These are phyloP conservation scores for Alcedo quadribrachys DNA, from an alignment of 2,797 vertebrate genomes.

Conservation along the genomic window DNA sequence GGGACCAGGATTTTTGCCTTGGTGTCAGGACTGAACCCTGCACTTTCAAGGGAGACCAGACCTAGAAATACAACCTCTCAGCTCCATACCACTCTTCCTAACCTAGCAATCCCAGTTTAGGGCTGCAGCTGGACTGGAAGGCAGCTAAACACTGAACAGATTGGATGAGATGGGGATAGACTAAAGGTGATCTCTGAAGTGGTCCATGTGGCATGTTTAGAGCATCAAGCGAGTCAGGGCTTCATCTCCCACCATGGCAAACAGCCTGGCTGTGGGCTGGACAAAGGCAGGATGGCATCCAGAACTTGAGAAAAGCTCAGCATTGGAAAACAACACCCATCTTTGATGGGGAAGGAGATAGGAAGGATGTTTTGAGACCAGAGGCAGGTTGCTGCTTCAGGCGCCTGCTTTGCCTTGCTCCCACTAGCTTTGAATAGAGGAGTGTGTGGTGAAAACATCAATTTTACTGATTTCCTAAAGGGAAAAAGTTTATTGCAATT, in stretches of 20 bases:
- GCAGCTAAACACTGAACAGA: not conserved
- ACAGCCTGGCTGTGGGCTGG: not conserved
- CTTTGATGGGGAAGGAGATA: not conserved
- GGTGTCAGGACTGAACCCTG: not conserved
- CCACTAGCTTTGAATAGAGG: not conserved
- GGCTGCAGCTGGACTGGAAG: not conserved
- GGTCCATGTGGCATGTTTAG: not conserved
- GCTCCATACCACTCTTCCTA: not conserved
- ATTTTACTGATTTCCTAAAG: not conserved
- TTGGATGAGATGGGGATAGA: not conserved
- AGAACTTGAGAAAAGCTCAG: not conserved
- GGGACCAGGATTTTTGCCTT: not conserved
- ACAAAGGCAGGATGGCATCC: not conserved
- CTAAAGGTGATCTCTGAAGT: not conserved
- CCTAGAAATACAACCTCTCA: not conserved
- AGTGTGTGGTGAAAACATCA: not conserved
- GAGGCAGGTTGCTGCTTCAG: not conserved
- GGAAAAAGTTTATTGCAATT: not conserved
- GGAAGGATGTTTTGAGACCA: not conserved
- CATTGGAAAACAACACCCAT: rapidly evolving
- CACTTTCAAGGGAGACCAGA: rapidly evolving
- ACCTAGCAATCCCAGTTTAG: not conserved
- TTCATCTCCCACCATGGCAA: not conserved
- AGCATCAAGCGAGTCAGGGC: not conserved
- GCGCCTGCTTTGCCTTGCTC: not conserved